Evolutionary conservation across 35 echinoderm and acorn worm species (phyloP), one percentile per base, ranked within the genome.

Genomic region (Heliocidaris tuberculata): DNA sequence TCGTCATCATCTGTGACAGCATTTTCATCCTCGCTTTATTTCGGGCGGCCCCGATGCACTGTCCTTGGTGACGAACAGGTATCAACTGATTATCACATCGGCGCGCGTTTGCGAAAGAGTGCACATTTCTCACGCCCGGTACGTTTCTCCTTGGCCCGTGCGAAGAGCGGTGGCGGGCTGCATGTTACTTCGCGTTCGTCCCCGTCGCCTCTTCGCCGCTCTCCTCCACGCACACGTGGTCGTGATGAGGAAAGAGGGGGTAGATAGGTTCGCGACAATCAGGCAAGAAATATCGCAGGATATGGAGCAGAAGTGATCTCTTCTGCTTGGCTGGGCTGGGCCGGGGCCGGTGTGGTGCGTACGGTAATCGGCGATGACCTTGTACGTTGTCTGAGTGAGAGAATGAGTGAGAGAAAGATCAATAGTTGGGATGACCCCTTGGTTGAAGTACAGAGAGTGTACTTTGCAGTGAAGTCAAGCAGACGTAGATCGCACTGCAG

Each of bases 251-350:
- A n/a, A n/a, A n/a, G 32, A 89, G 91, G 29, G 91, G n/a, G 49
- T 27, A 27, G 32, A 89, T 42, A 42, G 48, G 16, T 48, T 13
- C 19, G 91, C 91, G 91, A 52, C 91, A 49, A 93, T 93, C 91
- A 16, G 91, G 48, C 65, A 1, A 16, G 50, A 93, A 52, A 93
- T 93, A 93, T 59, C n/a, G 50, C 91, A 59, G 91, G 91, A 93
- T 93, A 48, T 93, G 91, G 91, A 93, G 91, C 91, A 93, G 47
- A 93, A 93, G 50, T 59, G 91, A 93, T 93, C 91, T 31, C 50
- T 93, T 93, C 91, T 93, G 91, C 91, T 59, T n/a, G 29, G 50
- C 91, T 48, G 29, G 5, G 17, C 48, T 19, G 65, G 65, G 17
- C 65, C 27, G 65, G 65, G 65, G 65, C 65, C 65, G 65, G 65